Base-by-base conservation (phyloP, 2,888 invertebrate genomes). In the Blera fallax region DNA sequence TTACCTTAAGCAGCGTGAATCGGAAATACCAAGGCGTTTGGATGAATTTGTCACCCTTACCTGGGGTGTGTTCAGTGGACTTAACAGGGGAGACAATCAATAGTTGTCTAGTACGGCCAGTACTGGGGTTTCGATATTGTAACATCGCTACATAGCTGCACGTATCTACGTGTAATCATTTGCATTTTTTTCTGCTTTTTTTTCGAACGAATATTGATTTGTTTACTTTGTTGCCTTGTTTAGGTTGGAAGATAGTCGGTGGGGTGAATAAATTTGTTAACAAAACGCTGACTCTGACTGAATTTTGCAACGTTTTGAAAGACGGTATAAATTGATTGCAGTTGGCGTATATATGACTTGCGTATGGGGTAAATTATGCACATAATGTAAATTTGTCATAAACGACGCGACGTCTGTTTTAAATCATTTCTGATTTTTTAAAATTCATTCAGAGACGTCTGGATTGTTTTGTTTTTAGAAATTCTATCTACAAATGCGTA, bases 141-240 rank as follows among this genome's bases (percentile, higher is more conserved):
- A 29, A 29, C 14, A 16, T 29, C 8, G 24, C 24, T 40, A 58
- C 48, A 18, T 48, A n/a, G 37, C 24, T 37, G 40, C 58, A 58
- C 58, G 58, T 56, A 48, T 2, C 2, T 48, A 48, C 64, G 18
- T 48, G 64, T 65, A 45, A 48, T 48, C 18, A 48, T 65, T 65
- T 65, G 48, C 64, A 65, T 64, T 48, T 65, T 11, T 34, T 58
- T 54, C 32, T 8, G 8, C 11, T 24, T n/a, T 27, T n/a, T 45
- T 11, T 18, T 3, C 8, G 16, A 32, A 8, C 32, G 40, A 54
- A 27, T 69, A 43, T 69, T 18, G 52, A 54, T 69, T 67, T 34
- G 7, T 24, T 67, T 67, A 52, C 52, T 67, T 54, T 43, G 69
- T n/a, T 32, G 48, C 64, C 29, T 27, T 18, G 54, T 6, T 29